Base-by-base conservation (phyloP, 2,797 vertebrate genomes). In the Epinephelus awoara region DNA sequence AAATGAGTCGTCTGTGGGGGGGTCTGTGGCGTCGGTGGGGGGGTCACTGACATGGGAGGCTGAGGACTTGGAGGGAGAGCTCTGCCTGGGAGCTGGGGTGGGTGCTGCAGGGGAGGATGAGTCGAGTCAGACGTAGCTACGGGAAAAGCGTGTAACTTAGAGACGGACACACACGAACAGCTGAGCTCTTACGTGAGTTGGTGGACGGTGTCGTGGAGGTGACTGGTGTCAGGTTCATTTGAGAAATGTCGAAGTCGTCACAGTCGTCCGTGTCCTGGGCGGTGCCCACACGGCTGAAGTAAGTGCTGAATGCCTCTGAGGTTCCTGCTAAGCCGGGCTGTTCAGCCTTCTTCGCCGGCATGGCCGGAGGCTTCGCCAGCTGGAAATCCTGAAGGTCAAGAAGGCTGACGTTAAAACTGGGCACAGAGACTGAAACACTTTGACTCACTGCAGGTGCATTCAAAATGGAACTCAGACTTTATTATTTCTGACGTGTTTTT, bases 161-260 rank as follows among this genome's bases (percentile, higher is more conserved):
- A 51, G 54, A 12, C 19, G 29, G 11, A 13, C 6, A 21, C 18
- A 3, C 40, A 21, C 8, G 46, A 67, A 19, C 1, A 18, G 56
- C 0, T 2, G 42, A 11, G 57, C 2, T 94, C 97, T 98, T 91
- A 99, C 98, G 98, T 90, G 98, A 99, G 93, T 99, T 98, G 88
- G 98, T 99, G 75, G 98, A 99, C 21, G 98, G 98, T 7, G 98
- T 98, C 2, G 98, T 99, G 91, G 98, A 99, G 89, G 98, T 99
- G 96, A 98, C 96, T 34, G 98, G 98, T 47, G 98, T 99, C 95
- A 99, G 96, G 91, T 99, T 99, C 97, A 99, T 96, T 92, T 99
- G 98, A 88, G 98, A 99, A 93, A 99, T 99, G 95, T 99, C 98
- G 77, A 99, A 99, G 95, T 99, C 98, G 75, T 99, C 98, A 93